Conservation (phyloP, 2,113 vertebrate genomes). For the Catagonus wagneri region DNA sequence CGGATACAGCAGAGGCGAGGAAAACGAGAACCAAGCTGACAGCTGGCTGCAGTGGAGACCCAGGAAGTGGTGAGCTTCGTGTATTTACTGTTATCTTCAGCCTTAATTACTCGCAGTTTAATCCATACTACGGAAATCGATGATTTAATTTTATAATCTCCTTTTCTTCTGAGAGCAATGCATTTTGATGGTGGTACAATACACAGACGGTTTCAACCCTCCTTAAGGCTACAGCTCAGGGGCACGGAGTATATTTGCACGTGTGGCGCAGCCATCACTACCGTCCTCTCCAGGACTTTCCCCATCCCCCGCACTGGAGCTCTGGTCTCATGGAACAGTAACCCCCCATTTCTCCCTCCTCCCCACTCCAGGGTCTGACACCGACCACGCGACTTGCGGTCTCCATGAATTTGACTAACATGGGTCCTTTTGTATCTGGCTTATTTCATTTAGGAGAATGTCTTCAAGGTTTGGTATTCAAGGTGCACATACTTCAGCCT, state of each 20-base stretch:
- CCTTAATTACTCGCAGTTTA: not conserved
- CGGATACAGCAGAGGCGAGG: rapidly evolving
- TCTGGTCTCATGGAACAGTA: not conserved
- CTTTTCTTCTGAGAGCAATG: not conserved
- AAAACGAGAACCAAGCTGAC: too few species aligned
- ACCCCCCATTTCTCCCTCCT: too few species aligned
- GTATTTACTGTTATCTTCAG: not conserved
- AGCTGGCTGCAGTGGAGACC: rapidly evolving
- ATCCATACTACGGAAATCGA: not conserved
- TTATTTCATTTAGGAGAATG: not conserved
- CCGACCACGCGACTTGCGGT: not conserved
- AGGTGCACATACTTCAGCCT: rapidly evolving
- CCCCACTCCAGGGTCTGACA: rapidly evolving
- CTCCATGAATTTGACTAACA: rapidly evolving
- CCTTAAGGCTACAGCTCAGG: rapidly evolving
- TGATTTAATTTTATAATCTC: not conserved
- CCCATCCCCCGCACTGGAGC: rapidly evolving
- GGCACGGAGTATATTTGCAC: rapidly evolving
- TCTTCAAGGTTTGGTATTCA: not conserved
- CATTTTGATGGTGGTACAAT: not conserved
- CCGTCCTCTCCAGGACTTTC: rapidly evolving
- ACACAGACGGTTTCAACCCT: too few species aligned
- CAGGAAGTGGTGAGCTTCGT: rapidly evolving
- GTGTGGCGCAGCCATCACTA: rapidly evolving
- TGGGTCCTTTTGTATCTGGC: not conserved